Percentiles rank a stretch among this genome's conserved stretches.
Evolutionary conservation across 2,888 invertebrate species (phyloP).

Genomic region (Notocelia uddmanniana): DNA sequence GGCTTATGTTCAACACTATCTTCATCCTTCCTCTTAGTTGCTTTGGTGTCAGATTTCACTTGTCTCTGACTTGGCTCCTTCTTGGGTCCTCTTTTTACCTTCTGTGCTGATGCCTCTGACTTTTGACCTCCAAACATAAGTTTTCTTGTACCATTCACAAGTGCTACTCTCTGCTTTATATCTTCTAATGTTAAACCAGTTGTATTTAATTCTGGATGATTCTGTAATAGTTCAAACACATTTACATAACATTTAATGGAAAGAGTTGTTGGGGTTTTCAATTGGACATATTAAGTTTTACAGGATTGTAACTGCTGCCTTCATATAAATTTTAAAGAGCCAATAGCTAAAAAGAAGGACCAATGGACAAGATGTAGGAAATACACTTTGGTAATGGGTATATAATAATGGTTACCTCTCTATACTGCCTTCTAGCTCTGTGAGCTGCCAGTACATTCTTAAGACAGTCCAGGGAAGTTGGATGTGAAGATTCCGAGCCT

Average conservation of each 20-base stretch:
- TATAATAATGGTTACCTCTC: conserved; percentile 84
- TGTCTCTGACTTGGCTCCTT: conserved; percentile 66
- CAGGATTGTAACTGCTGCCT: too few relatives aligned
- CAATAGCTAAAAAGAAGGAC: background rate
- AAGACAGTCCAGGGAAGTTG: conserved; percentile 87
- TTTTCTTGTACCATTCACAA: conserved; percentile 82
- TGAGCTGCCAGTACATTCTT: conserved; percentile 90
- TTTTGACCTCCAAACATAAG: conserved; percentile 80
- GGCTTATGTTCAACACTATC: conserved; percentile 70
- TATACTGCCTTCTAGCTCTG: conserved; percentile 89
- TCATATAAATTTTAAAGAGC: too few relatives aligned
- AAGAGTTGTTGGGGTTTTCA: background rate
- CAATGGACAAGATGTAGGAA: too few relatives aligned
- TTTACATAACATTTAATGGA: background rate
- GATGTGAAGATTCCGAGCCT: conserved; percentile 67
- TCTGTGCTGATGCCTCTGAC: conserved; percentile 66
- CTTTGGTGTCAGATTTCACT: conserved; percentile 60
- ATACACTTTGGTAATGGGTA: too few relatives aligned
- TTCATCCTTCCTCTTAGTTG: conserved; percentile 69
- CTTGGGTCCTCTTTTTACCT: conserved; percentile 68
- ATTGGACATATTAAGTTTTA: too few relatives aligned
- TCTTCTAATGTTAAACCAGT: conserved; percentile 90
- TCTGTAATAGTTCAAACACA: conserved; percentile 71
- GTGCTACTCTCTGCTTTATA: conserved; percentile 83
- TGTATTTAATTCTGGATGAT: conserved; percentile 91